Evolutionary conservation across 2,113 vertebrate genomes (phyloP).

Genomic region (Lutjanus erythropterus): DNA sequence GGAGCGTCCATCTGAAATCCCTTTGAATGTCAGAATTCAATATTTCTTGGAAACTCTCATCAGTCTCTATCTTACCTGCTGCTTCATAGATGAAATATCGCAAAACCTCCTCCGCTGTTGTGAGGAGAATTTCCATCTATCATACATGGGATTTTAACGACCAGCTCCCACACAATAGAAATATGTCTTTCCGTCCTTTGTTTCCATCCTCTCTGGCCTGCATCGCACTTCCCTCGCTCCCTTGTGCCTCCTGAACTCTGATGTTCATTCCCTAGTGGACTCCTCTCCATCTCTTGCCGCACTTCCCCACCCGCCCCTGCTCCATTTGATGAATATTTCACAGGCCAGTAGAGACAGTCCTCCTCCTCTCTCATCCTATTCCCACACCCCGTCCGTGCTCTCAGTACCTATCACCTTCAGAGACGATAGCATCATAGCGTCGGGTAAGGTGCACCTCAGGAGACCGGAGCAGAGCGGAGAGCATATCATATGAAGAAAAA

Average conservation of each 20-base stretch:
- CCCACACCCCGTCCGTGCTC: slow-evolving; percentile 67
- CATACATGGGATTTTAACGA: slow-evolving; percentile 41
- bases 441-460: slow-evolving; percentile 37
- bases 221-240: slow-evolving; percentile 35
- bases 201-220: slow-evolving; percentile 31
- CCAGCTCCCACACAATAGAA: slow-evolving; percentile 48
- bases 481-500: slow-evolving; percentile 51
- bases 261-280: slow-evolving; percentile 65
- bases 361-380: slow-evolving; percentile 69
- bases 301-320: slow-evolving; percentile 66
- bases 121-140: slow-evolving; percentile 32
- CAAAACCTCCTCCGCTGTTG: slow-evolving; percentile 33
- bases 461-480: slow-evolving; percentile 24
- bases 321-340: slow-evolving; percentile 83
- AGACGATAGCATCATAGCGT: slow-evolving; percentile 50
- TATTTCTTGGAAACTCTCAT: slow-evolving; percentile 16
- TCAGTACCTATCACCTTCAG: slow-evolving; percentile 76
- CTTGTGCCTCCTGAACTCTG: slow-evolving; percentile 56
- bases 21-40: slow-evolving; percentile 32
- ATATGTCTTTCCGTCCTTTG: slow-evolving; percentile 18
- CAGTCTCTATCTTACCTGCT: slow-evolving; percentile 19
- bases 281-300: slow-evolving; percentile 65
- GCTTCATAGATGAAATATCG: slow-evolving; percentile 29
- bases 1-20: slow-evolving; percentile 6
- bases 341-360: slow-evolving; percentile 78